Evolutionary conservation across 2,797 vertebrate genomes (phyloP).

Genomic region (Pachyuromys duprasi): DNA sequence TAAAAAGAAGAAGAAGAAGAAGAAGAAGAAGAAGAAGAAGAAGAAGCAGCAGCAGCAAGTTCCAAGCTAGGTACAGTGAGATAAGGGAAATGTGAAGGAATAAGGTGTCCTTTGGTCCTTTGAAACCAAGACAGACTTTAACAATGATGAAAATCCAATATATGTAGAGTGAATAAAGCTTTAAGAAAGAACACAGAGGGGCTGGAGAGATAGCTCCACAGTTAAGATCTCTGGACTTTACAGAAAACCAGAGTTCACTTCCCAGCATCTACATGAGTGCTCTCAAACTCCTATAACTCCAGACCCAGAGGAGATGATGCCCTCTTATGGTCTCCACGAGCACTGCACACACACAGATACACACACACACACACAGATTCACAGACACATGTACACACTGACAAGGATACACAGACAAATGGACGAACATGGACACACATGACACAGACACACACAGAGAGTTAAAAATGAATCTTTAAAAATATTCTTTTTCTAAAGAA

Average conservation of each 20-base stretch:
- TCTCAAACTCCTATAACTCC: neutral
- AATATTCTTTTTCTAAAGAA: neutral
- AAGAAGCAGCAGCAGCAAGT: too few relatives aligned
- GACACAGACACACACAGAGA: neutral
- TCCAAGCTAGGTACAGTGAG: neutral
- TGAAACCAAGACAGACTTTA: slow-evolving; percentile 18
- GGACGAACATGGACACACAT: neutral
- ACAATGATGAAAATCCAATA: neutral
- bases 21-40: too few relatives aligned
- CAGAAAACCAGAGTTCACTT: neutral
- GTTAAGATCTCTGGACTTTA: neutral
- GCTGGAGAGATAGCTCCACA: neutral
- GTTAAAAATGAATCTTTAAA: neutral
- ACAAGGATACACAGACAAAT: neutral
- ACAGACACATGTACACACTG: neutral
- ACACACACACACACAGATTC: neutral
- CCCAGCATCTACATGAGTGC: neutral
- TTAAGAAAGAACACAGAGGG: neutral
- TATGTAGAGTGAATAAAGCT: neutral
- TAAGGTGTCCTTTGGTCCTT: neutral
- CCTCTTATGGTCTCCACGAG: neutral
- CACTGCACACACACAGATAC: accelerated
- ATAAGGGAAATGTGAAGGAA: neutral
- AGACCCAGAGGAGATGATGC: neutral
- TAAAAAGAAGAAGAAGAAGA: slow-evolving; percentile 15